phyloP scores from a whole-genome alignment of 2,797 vertebrate species.

The Xerus rutilus region DNA sequence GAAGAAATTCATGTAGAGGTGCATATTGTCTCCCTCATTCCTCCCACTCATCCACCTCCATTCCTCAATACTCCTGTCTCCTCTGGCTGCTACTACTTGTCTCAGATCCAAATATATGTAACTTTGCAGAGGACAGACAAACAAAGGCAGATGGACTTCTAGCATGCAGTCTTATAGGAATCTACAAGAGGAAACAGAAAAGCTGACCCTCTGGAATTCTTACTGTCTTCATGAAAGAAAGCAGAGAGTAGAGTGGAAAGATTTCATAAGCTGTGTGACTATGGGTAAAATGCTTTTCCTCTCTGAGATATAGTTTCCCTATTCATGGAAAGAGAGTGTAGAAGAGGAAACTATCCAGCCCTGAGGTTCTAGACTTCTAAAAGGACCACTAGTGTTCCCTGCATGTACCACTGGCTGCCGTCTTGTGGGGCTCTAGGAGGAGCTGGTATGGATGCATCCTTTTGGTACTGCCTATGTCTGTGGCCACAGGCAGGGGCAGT shows the following conservation, averaged over 20 bases:
- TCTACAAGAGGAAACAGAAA: background rate
- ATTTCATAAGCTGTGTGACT: background rate
- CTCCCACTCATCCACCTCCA: background rate
- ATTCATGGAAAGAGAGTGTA: background rate
- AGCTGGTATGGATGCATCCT: background rate
- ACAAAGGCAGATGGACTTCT: background rate
- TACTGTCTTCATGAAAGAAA: background rate
- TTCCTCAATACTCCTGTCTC: background rate
- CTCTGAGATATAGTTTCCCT: background rate
- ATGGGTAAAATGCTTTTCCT: background rate
- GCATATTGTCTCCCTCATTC: rapidly evolving
- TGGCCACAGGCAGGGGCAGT: background rate
- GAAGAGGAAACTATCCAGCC: background rate
- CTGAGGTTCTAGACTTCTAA: background rate
- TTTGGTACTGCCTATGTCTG: background rate
- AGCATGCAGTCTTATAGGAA: no score
- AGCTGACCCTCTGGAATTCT: background rate
- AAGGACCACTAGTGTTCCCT: background rate
- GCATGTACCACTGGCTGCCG: rapidly evolving
- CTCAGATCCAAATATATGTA: background rate
- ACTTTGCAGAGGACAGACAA: background rate
- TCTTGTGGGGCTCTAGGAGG: no score
- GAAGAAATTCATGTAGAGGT: background rate
- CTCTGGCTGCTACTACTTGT: background rate
- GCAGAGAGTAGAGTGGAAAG: background rate